Evolutionary conservation across 2,113 vertebrate species (phyloP).

Genomic region (Oriolus oriolus): DNA sequence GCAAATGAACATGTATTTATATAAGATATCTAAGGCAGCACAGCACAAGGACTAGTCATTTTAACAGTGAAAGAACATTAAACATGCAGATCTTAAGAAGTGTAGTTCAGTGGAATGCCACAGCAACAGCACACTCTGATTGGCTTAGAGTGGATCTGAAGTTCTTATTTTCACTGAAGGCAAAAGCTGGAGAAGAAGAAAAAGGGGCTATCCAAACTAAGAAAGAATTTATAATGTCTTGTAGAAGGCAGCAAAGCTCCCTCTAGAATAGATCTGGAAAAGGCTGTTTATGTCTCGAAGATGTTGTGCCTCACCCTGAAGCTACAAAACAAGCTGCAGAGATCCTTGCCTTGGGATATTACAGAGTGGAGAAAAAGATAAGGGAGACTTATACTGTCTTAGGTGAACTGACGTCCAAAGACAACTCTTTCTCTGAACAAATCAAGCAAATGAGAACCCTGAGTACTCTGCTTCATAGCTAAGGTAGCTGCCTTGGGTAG

Average conservation of each 20-base stretch:
- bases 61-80: background rate
- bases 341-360: background rate
- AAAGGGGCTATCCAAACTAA: background rate
- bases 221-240: background rate
- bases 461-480: background rate
- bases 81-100: background rate
- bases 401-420: background rate
- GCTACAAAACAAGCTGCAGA: background rate
- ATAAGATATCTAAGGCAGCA: background rate
- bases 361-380: background rate
- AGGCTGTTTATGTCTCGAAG: background rate
- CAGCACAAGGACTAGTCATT: background rate
- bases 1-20: background rate
- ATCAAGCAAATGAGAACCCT: background rate
- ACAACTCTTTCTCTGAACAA: background rate
- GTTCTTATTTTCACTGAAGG: background rate
- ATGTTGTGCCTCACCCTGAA: background rate
- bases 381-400: background rate
- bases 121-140: background rate
- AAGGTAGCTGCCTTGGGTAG: background rate
- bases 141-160: background rate
- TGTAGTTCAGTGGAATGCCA: background rate
- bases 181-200: background rate
- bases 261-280: background rate
- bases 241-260: background rate